These are phyloP conservation scores for Ophion ventricosus DNA, from an alignment of 2,888 invertebrate genomes.

Conservation along the genomic window DNA sequence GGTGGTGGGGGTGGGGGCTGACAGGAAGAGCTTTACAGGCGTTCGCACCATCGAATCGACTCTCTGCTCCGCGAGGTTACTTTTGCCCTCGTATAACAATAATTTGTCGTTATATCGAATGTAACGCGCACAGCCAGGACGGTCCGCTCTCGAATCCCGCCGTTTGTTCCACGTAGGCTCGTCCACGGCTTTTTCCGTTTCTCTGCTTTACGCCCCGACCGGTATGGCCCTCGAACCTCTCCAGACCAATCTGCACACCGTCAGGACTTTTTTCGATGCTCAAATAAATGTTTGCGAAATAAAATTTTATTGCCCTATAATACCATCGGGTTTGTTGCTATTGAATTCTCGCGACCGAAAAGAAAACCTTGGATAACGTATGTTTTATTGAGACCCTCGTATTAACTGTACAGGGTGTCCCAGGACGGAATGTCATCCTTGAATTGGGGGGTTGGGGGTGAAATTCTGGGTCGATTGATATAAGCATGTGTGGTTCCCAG, in stretches of 20 bases:
- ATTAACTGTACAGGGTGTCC: constrained; percentile 32
- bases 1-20: not conserved
- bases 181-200: constrained; percentile 49
- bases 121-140: constrained; percentile 72
- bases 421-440: no score
- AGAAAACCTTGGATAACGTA: constrained; percentile 10
- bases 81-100: constrained; percentile 81
- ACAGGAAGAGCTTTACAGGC: not conserved
- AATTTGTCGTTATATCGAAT: constrained; percentile 82
- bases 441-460: no score
- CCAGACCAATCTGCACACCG: constrained; percentile 37
- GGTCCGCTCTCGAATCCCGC: constrained; percentile 34
- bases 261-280: constrained; percentile 67
- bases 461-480: no score
- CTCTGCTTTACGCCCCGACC: constrained; percentile 23
- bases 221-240: constrained; percentile 11
- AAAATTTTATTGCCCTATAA: constrained; percentile 83
- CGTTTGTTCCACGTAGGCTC: constrained; percentile 34
- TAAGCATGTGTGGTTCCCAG: no score
- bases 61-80: constrained; percentile 69
- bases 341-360: constrained; percentile 77
- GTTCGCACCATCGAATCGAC: constrained; percentile 20
- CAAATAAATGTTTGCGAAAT: constrained; percentile 82
- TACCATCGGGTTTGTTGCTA: constrained; percentile 81
- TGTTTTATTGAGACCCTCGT: constrained; percentile 12